Conservation (phyloP, 2,888 invertebrate species). For the Ectropis crepuscularia region DNA sequence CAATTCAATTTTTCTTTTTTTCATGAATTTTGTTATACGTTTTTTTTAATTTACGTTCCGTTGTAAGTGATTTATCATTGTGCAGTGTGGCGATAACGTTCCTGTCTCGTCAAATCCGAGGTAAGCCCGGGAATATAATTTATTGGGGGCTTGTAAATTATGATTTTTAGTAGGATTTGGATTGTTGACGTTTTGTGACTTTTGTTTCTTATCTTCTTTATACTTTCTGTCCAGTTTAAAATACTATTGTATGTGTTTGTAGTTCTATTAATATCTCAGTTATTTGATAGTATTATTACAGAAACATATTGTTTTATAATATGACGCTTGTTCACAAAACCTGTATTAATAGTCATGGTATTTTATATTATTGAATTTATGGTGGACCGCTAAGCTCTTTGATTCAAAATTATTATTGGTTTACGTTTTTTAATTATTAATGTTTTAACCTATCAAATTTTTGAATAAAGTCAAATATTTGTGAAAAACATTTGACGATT, state of each 20-base stretch:
- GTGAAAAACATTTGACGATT: too few species aligned
- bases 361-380: too few species aligned
- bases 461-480: too few species aligned
- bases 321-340: too few species aligned
- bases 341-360: too few species aligned
- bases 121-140: conserved; percentile 54
- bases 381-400: too few species aligned
- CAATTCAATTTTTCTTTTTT: conserved; percentile 32
- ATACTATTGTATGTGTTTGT: neutral
- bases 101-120: conserved; percentile 75
- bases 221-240: conserved; percentile 1
- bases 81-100: conserved; percentile 55
- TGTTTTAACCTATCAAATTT: too few species aligned
- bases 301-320: too few species aligned
- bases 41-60: conserved; percentile 32
- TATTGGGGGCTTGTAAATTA: conserved; percentile 36
- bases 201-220: conserved; percentile 14
- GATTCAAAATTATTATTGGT: too few species aligned
- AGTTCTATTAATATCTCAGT: neutral
- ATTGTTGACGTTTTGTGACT: conserved; percentile 27
- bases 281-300: too few species aligned
- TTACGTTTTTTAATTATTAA: too few species aligned
- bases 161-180: conserved; percentile 28
- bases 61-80: conserved; percentile 55
- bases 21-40: conserved; percentile 31